Evolutionary conservation across 1,140 invertebrate genomes (phyloP).

Genomic region (Hyphantria cunea): DNA sequence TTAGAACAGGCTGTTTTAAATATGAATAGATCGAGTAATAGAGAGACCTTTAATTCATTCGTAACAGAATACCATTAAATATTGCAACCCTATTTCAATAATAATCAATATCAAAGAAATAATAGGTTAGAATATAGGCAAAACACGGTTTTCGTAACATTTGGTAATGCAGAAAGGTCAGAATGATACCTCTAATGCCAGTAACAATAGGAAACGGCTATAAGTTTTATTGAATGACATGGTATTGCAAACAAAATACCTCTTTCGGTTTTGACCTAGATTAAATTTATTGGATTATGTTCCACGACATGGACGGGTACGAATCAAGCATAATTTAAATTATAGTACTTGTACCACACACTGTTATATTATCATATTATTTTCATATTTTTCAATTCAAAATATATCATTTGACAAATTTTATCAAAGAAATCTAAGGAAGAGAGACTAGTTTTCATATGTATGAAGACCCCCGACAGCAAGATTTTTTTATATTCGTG

Average conservation of each 20-base stretch:
- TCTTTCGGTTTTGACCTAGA: not conserved
- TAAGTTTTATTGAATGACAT: constrained; percentile 10
- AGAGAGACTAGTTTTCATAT: too few species aligned
- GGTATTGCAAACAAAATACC: constrained; percentile 6
- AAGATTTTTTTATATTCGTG: too few species aligned
- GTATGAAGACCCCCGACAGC: too few species aligned
- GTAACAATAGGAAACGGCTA: constrained; percentile 19
- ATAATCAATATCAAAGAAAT: constrained; percentile 17
- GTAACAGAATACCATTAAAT: not conserved
- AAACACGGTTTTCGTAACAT: constrained; percentile 24
- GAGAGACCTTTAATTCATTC: constrained; percentile 4
- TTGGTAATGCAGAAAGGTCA: constrained; percentile 26
- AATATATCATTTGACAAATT: not conserved
- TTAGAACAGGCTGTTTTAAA: not conserved
- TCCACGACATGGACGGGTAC: too few species aligned
- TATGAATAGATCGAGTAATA: constrained; percentile 2
- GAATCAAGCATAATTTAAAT: too few species aligned
- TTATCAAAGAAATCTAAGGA: too few species aligned
- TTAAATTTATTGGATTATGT: too few species aligned
- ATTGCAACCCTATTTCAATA: constrained; percentile 13
- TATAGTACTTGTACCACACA: too few species aligned
- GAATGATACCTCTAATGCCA: constrained; percentile 22
- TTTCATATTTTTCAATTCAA: not conserved
- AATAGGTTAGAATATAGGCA: constrained; percentile 6
- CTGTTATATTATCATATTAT: too few species aligned